A percentile compares a stretch with the other conserved stretches of the same genome.
Conservation (phyloP, 1,140 invertebrate species). For the Aethina tumida region DNA sequence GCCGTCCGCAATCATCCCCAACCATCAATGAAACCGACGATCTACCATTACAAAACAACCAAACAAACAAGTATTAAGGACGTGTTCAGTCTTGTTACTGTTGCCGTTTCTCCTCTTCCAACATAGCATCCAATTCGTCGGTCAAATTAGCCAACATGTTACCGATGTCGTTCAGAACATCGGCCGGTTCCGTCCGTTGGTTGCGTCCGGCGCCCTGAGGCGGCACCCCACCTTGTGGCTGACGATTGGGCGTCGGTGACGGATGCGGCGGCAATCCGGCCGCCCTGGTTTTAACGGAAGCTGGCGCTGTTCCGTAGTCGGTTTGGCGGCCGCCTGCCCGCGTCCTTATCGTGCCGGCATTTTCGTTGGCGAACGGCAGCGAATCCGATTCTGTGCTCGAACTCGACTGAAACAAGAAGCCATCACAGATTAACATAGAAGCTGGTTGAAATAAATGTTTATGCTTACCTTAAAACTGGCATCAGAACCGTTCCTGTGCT, state of each 20-base stretch:
- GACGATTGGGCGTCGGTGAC: constrained; percentile 30
- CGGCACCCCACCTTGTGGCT: constrained; percentile 22
- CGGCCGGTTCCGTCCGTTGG: constrained; percentile 57
- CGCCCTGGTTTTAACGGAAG: constrained; percentile 43
- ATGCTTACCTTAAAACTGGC: constrained; percentile 70
- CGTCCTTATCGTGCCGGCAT: constrained; percentile 94
- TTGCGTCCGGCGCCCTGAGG: constrained; percentile 22
- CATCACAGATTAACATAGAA: constrained; percentile 4
- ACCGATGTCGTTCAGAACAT: constrained; percentile 93
- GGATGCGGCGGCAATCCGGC: constrained; percentile 37
- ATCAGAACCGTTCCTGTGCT: constrained; percentile 68
- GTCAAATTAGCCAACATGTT: constrained; percentile 92
- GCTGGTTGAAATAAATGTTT: neutral
- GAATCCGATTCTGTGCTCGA: constrained; percentile 94
- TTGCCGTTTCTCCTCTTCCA: constrained; percentile 79
- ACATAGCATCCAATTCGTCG: constrained; percentile 88
- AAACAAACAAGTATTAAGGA: too few species aligned
- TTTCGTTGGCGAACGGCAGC: constrained; percentile 96
- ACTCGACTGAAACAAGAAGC: constrained; percentile 62
- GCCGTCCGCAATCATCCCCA: too few species aligned
- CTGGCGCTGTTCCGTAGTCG: constrained; percentile 38
- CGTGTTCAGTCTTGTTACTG: constrained; percentile 29
- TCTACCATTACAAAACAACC: too few species aligned
- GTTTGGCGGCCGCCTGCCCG: constrained; percentile 40
- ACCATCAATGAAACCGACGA: too few species aligned